Conservation (phyloP, 2,113 vertebrate species). For the Piprites chloris region DNA sequence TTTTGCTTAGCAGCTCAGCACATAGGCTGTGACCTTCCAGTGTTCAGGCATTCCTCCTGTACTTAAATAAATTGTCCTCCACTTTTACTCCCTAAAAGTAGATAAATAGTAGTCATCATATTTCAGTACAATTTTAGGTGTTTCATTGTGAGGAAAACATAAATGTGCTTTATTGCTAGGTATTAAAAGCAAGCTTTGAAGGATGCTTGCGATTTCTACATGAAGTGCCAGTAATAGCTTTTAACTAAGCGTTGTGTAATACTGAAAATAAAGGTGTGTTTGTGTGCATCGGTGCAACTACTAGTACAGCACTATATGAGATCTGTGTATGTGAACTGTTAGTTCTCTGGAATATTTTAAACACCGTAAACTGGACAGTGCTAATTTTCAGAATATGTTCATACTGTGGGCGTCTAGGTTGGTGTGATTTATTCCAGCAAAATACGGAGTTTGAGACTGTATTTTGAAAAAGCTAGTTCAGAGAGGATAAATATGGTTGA, state of each 20-base stretch:
- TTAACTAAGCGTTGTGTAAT: not conserved
- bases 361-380: not conserved
- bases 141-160: slow-evolving; percentile 60
- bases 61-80: slow-evolving; percentile 79
- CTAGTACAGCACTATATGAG: not conserved
- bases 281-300: not conserved
- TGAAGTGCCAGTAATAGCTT: not conserved
- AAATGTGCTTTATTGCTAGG: slow-evolving; percentile 50
- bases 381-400: not conserved
- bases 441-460: not conserved
- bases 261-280: not conserved
- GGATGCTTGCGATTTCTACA: slow-evolving; percentile 9
- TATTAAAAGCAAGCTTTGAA: slow-evolving; percentile 51
- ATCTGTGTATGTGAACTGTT: not conserved
- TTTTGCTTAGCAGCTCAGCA: slow-evolving; percentile 77
- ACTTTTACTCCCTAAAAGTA: slow-evolving; percentile 73
- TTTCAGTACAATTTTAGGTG: slow-evolving; percentile 67
- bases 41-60: slow-evolving; percentile 72
- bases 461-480: not conserved
- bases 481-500: not conserved
- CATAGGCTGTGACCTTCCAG: slow-evolving; percentile 84
- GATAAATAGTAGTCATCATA: slow-evolving; percentile 70
- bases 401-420: fast-evolving
- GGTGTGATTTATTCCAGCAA: not conserved
- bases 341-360: not conserved